Evolutionary conservation across 2,797 vertebrate genomes (phyloP), one percentile per base, ranked within the genome.

Genomic region (Acanthornis magna): DNA sequence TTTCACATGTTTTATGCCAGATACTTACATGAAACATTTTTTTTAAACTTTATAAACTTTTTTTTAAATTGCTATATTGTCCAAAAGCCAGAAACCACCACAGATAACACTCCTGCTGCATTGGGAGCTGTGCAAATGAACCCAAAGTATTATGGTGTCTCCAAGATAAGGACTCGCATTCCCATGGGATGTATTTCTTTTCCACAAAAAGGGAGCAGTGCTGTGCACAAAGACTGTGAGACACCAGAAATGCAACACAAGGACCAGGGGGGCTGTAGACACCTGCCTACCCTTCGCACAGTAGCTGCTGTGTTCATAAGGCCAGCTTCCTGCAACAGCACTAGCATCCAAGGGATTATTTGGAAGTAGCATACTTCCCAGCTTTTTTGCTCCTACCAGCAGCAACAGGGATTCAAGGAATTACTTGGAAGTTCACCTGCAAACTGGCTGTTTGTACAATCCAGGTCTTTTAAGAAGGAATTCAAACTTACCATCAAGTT

Each of bases 1-100:
- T 81, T 94, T 82, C 85, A 86, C 76, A 78, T 89, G 45, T 90
- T 95, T 84, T 88, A 86, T 67, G 79, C 71, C 88, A 93, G 34
- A 71, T 70, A 47, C 53, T 70, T 47, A 81, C 11, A 67, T 5
- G 4, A 80, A 94, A 82, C 32, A 17, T 25, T 72, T 68, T 68
- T 72, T 83, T 51, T 32, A 57, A 91, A 85, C 34, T 40, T 87
- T 27, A 61, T 26, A 57, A 88, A 54, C 12, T 9, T 40, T 47
- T 61, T 62, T 77, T 66, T 50, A 2, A 53, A 91, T 85, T 89
- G 34, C n/a, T 81, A 22, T 38, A 21, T 51, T 84, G 53, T 81
- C 66, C 53, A 71, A 74, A 62, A 94, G 61, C 54, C 66, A 88
- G 73, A 86, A 85, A 68, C 16, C 51, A 58, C n/a, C 45, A 43